Percentiles rank a stretch among this genome's conserved stretches.
Evolutionary conservation across 2,797 vertebrate genomes (phyloP).

Genomic region (Rhynchonycteris naso): DNA sequence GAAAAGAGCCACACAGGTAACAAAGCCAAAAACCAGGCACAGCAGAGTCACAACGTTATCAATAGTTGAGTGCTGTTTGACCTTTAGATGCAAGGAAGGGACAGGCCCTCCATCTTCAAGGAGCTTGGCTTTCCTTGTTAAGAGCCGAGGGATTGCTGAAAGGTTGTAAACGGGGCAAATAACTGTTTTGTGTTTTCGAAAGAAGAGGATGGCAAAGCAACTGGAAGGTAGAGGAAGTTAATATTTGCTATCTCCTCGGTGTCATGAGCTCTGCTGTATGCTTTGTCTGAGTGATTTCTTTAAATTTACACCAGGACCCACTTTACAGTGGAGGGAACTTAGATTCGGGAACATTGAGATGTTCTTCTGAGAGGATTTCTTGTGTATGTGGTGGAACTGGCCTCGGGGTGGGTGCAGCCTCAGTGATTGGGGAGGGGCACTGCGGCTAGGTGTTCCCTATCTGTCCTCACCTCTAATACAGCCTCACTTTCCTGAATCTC

Average conservation of each 20-base stretch:
- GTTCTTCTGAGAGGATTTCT: not conserved
- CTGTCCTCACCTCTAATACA: not conserved
- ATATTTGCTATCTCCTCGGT: not conserved
- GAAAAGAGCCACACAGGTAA: not conserved
- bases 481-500: not conserved
- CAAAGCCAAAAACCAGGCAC: too few species aligned
- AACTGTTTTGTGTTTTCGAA: not conserved
- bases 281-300: not conserved
- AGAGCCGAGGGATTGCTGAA: not conserved
- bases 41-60: not conserved
- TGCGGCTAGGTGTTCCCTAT: fast-evolving
- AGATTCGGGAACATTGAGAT: not conserved
- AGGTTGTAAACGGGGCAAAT: not conserved
- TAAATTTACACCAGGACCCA: not conserved
- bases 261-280: not conserved
- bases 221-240: not conserved
- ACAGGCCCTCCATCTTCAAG: not conserved
- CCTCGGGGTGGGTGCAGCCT: fast-evolving
- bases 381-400: not conserved
- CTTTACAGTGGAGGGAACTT: not conserved
- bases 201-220: not conserved
- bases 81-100: not conserved
- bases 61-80: not conserved
- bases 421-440: fast-evolving
- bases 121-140: not conserved